Evolutionary conservation across 2,888 invertebrate genomes (phyloP), one percentile per base, ranked within the genome.

Genomic region (Drosophila atripex): DNA sequence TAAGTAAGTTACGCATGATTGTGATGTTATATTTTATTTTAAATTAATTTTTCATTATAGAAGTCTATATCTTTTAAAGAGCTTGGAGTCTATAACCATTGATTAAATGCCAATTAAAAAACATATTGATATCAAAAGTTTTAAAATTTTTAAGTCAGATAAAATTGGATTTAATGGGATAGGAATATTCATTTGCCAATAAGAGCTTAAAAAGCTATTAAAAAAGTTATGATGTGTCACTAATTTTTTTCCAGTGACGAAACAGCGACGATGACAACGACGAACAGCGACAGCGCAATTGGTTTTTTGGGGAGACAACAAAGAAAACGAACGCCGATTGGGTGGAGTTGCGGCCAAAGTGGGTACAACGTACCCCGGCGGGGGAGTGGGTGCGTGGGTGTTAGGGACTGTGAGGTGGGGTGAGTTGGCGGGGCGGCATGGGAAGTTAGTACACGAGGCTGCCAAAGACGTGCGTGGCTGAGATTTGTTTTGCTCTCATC

Each of bases 391-490:
- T 18, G 63, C 43, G 38, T 35, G 41, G 65, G 60, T 60, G 58
- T 70, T 66, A 59, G 53, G 50, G 39, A 49, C n/a, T 18, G 18
- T 30, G 23, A 23, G 51, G 60, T 32, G n/a, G n/a, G n/a, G n/a
- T n/a, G n/a, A n/a, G n/a, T n/a, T n/a, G n/a, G n/a, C n/a, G n/a
- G n/a, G n/a, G n/a, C n/a, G 35, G 53, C 47, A 57, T 56, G 46
- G 61, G 46, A 45, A 52, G 54, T 14, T 57, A 5, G 43, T 60
- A 39, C 47, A 61, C 60, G 61, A 60, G 60, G 60, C 60, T 61
- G 69, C 47, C 56, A 59, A 68, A 76, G 72, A 84, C 87, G 85
- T 86, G 85, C 66, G 78, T 63, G 76, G 69, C 85, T 78, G 87
- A 82, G 80, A 82, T 82, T 82, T 82, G 85, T 76, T 80, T 75